Conservation (phyloP, 1,140 invertebrate genomes). For the Drepana arcuata region DNA sequence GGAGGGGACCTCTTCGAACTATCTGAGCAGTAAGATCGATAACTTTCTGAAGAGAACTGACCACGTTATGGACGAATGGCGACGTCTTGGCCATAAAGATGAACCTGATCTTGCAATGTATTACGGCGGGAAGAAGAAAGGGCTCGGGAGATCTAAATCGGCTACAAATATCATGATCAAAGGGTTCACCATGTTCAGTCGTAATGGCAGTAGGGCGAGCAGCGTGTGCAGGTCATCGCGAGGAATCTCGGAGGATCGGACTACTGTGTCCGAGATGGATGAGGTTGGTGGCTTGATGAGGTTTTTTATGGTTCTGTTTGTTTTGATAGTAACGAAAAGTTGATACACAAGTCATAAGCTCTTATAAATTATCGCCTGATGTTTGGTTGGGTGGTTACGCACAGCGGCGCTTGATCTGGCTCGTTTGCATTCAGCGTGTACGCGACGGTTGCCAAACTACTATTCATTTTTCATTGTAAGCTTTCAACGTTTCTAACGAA, state of each 20-base stretch:
- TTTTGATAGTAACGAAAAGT: slow-evolving; percentile 14
- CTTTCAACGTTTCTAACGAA: slow-evolving; percentile 29
- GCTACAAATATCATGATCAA: slow-evolving; percentile 86
- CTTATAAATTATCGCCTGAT: slow-evolving; percentile 40
- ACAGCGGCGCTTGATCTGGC: slow-evolving; percentile 38
- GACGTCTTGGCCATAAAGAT: slow-evolving; percentile 74
- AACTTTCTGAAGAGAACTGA: slow-evolving; percentile 87
- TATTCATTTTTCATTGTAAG: slow-evolving; percentile 52
- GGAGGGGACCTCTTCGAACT: slow-evolving; percentile 81
- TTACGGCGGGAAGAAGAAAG: slow-evolving; percentile 51
- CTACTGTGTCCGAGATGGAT: slow-evolving; percentile 76
- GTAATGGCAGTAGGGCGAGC: slow-evolving; percentile 68
- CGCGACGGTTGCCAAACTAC: slow-evolving; percentile 42
- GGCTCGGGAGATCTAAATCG: slow-evolving; percentile 77
- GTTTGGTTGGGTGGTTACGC: slow-evolving; percentile 28
- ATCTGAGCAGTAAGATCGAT: slow-evolving; percentile 81
- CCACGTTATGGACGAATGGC: slow-evolving; percentile 89
- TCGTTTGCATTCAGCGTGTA: slow-evolving; percentile 30
- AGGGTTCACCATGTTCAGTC: slow-evolving; percentile 81
- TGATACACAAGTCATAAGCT: slow-evolving; percentile 24
- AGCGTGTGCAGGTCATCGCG: slow-evolving; percentile 65
- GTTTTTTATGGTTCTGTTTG: slow-evolving; percentile 13
- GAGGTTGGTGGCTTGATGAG: slow-evolving; percentile 72
- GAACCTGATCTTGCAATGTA: slow-evolving; percentile 58
- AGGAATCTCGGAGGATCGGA: slow-evolving; percentile 74